Evolutionary conservation across 2,797 vertebrate species (phyloP).

Genomic region (Myotis planiceps): DNA sequence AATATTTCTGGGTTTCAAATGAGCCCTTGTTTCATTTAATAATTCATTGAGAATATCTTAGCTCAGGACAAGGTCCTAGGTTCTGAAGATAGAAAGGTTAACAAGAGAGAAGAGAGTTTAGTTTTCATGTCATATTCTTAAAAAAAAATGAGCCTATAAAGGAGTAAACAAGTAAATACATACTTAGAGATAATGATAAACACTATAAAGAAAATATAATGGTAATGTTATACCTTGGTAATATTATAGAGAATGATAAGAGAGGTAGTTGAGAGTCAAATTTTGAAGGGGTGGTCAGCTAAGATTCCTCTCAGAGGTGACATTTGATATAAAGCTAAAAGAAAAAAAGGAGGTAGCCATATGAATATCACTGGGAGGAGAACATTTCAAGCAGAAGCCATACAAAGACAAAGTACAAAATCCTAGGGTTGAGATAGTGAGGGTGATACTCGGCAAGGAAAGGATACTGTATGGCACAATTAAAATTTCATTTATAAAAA

Average conservation of each 20-base stretch:
- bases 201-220: not conserved
- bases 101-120: not conserved
- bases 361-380: not conserved
- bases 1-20: not conserved
- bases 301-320: not conserved
- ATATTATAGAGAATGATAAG: not conserved
- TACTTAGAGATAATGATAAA: not conserved
- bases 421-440: rapidly evolving
- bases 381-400: not conserved
- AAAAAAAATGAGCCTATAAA: not conserved
- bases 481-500: not conserved
- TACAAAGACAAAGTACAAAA: not conserved
- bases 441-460: not conserved
- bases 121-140: not conserved
- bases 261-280: not conserved
- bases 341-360: not conserved
- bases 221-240: not conserved
- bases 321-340: not conserved
- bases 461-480: not conserved
- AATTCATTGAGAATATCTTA: not conserved
- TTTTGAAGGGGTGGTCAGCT: not conserved
- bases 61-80: not conserved
- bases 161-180: not conserved
- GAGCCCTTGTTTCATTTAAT: not conserved
- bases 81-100: not conserved